These are phyloP conservation scores for Sarcophaga carnaria DNA, from an alignment of 2,888 invertebrate genomes.

Conservation along the genomic window DNA sequence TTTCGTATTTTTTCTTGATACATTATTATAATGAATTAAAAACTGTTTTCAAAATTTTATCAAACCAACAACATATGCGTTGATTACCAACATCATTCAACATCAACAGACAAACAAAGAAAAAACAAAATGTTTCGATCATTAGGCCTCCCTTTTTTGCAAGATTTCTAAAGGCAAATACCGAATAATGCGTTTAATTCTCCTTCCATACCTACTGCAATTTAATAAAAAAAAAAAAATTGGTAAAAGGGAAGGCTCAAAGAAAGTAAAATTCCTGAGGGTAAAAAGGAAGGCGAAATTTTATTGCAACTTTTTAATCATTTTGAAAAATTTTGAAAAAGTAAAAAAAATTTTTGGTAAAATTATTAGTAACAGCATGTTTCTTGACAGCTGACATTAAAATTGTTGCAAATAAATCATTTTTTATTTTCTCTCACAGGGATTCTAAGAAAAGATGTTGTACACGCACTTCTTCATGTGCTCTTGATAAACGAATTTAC, in stretches of 20 bases:
- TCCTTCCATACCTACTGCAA: background rate
- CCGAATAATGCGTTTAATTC: background rate
- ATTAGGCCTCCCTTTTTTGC: conserved; percentile 29
- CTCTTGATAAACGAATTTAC: no score
- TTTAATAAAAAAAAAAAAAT: background rate
- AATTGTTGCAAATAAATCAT: conserved; percentile 65
- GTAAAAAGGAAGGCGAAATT: conserved; percentile 47
- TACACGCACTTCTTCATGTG: no score
- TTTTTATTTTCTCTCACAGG: conserved; percentile 20
- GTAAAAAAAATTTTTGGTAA: background rate
- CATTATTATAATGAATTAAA: background rate
- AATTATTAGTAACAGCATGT: background rate
- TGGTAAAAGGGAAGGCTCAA: conserved; percentile 10
- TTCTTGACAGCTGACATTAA: conserved; percentile 66
- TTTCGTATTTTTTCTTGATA: no score
- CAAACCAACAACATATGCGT: conserved; percentile 10
- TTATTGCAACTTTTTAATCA: conserved; percentile 53
- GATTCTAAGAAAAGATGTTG: no score
- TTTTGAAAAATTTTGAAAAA: conserved; percentile 34
- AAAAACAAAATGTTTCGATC: conserved; percentile 10
- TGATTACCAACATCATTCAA: conserved; percentile 34
- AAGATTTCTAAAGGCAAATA: background rate
- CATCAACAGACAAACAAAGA: background rate
- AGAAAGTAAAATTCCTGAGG: conserved; percentile 55
- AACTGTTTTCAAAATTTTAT: background rate